Evolutionary conservation across 1,140 invertebrate species (phyloP), one percentile per base, ranked within the genome.

Genomic region (Diachasma alloeum): DNA sequence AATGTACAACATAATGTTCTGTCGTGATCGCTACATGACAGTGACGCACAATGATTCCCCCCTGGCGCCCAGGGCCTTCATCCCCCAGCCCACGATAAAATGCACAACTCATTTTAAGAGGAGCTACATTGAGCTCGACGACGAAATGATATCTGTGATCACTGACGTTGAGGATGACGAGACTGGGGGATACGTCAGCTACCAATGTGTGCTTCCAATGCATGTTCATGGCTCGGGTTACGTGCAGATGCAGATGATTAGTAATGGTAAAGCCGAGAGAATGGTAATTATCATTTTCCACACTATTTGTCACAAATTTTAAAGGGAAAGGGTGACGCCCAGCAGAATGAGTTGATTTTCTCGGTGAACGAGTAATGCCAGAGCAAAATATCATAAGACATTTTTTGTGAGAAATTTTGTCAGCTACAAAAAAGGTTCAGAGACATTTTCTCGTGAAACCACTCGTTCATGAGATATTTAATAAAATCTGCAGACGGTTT

Each of bases 201-300:
- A 93, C 83, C 92, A 93, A 80, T 93, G 91, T 85, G 92, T 93
- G 48, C 88, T 95, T 80, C 94, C 94, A 56, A 90, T 95, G 82
- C 93, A 94, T 79, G 94, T 95, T 9, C 93, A 94, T 83, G 94
- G 94, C 11, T 91, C 93, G 19, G 93, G 92, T 76, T 94, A 95
- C 81, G 91, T 91, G 48, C 92, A 93, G 83, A 92, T 95, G 91
- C 92, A 93, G 85, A 93, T 94, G 92, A 92, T 94, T 63, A 92
- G 90, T 46, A 92, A 92, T 82, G 84, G 88, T 13, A 92, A 92
- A 87, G 91, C 90, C 17, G 91, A 91, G 79, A 91, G 91, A 90
- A 83, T 92, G 89, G 92, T 92, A 87, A 82, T 83, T 81, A 68
- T 59, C 71, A 24, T 70, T 56, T 63, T 42, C 9, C 39, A 42